Percentiles rank a stretch among this genome's conserved stretches.
Conservation (phyloP, 2,113 vertebrate genomes). For the Pungitius pungitius region DNA sequence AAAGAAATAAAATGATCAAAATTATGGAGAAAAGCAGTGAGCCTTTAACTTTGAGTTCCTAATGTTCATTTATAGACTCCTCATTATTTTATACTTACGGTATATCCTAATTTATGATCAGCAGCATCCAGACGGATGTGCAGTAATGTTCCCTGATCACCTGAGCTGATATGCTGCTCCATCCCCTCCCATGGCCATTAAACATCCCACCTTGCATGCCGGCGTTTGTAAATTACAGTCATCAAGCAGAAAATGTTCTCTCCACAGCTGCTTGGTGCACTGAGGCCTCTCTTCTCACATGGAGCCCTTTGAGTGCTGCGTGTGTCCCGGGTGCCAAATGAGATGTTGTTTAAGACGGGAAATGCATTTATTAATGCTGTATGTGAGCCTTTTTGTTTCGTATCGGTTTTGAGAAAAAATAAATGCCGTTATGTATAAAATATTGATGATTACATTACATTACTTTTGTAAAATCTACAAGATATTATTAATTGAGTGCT, state of each 20-base stretch:
- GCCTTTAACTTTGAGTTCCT: not conserved
- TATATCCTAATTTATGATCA: constrained; percentile 33
- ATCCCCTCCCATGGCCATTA: constrained; percentile 35
- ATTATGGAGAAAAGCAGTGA: constrained; percentile 1
- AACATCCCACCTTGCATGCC: constrained; percentile 52
- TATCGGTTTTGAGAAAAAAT: not conserved
- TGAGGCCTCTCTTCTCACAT: constrained; percentile 21
- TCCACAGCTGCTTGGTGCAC: constrained; percentile 32
- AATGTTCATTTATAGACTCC: not conserved
- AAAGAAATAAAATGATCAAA: not conserved
- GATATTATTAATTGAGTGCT: too few relatives aligned
- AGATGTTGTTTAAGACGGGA: constrained; percentile 11
- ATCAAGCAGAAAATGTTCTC: constrained; percentile 58
- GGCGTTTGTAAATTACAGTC: constrained; percentile 60
- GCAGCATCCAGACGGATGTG: constrained; percentile 31
- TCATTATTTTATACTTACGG: constrained; percentile 3
- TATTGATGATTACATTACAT: too few relatives aligned
- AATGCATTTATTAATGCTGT: constrained; percentile 14
- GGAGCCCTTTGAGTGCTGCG: constrained; percentile 37
- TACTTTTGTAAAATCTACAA: too few relatives aligned
- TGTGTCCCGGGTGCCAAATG: constrained; percentile 19
- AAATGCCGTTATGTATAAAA: too few relatives aligned
- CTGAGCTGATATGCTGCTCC: constrained; percentile 30
- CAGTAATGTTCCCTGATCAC: constrained; percentile 28
- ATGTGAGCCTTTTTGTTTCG: not conserved